Evolutionary conservation across 2,113 vertebrate genomes (phyloP).

Genomic region (Petaurus breviceps): DNA sequence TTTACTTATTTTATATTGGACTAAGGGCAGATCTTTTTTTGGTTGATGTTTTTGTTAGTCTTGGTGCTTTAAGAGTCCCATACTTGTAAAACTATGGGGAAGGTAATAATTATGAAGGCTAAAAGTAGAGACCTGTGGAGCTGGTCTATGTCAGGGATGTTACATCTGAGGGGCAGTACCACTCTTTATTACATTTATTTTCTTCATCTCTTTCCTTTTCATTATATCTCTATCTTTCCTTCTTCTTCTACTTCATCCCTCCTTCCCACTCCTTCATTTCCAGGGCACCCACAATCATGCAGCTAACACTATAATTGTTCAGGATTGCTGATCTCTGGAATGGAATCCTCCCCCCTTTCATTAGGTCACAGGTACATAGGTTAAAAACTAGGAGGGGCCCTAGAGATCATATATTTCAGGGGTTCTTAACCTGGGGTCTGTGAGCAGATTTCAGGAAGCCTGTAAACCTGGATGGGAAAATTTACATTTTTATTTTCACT

Average conservation of each 20-base stretch:
- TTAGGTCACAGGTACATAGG: slow-evolving; percentile 10
- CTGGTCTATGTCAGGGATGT: neutral
- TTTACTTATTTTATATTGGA: neutral
- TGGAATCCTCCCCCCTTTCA: neutral
- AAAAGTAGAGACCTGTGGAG: neutral
- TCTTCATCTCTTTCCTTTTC: neutral
- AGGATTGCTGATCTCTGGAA: slow-evolving; percentile 27
- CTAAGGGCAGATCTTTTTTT: neutral
- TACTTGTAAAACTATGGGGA: neutral
- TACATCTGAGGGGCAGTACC: neutral
- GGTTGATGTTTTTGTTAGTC: neutral
- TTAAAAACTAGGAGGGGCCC: neutral
- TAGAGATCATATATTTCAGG: neutral
- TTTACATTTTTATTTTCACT: neutral
- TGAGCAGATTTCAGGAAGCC: neutral
- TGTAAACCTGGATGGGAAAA: neutral
- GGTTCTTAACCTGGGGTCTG: neutral
- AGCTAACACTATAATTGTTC: neutral
- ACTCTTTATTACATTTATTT: neutral
- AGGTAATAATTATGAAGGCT: neutral
- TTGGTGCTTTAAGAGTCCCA: neutral
- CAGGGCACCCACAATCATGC: neutral
- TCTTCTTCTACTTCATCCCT: neutral
- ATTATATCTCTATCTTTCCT: neutral
- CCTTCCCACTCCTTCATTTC: neutral